Conservation (phyloP, 1,140 invertebrate genomes). For the Sycobia sp. region DNA sequence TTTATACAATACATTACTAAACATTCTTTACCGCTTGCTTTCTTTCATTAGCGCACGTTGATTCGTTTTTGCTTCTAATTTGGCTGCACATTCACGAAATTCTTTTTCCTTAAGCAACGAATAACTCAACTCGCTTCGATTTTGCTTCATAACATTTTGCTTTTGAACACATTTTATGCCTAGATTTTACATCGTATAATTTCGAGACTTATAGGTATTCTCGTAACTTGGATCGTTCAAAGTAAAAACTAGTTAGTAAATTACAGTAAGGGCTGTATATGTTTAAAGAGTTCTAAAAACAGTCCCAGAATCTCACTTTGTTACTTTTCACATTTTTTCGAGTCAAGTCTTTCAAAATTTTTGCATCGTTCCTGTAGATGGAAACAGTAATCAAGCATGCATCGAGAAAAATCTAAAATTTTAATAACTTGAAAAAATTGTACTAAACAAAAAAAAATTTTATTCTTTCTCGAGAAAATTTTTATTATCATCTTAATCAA, state of each 20-base stretch:
- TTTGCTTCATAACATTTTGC: conserved; percentile 38
- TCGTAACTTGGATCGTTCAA: conserved; percentile 41
- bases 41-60: conserved; percentile 14
- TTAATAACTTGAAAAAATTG: no score
- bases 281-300: conserved; percentile 48
- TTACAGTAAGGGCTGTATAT: conserved; percentile 38
- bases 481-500: no score
- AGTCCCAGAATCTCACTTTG: conserved; percentile 52
- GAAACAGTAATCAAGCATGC: conserved; percentile 13
- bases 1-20: conserved; percentile 53
- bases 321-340: conserved; percentile 39
- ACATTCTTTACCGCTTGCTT: conserved; percentile 29
- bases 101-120: conserved; percentile 33
- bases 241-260: conserved; percentile 49
- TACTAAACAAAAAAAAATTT: no score
- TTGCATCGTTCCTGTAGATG: conserved; percentile 17
- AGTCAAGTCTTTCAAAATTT: conserved; percentile 27
- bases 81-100: conserved; percentile 39
- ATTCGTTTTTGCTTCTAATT: conserved; percentile 38
- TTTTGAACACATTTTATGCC: conserved; percentile 53
- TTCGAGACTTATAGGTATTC: conserved; percentile 43
- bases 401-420: no score
- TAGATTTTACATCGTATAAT: conserved; percentile 51
- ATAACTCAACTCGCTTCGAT: conserved; percentile 30
- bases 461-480: no score